phyloP scores from a whole-genome alignment of 2,797 vertebrate genomes.

The Diplodus sargus region DNA sequence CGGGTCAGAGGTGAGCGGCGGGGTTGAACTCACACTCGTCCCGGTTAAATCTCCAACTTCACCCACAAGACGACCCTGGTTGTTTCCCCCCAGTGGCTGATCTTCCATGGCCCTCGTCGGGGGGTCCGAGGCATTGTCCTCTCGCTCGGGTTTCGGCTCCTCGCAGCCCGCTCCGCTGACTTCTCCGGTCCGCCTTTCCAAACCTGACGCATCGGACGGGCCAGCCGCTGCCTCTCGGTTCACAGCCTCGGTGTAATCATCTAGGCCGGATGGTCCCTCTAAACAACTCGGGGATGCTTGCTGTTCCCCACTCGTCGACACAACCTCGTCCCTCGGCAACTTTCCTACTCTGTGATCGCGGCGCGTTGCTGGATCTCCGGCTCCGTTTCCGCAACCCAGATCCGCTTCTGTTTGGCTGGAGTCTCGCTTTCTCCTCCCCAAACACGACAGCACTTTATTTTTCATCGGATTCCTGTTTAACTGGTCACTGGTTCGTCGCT shows the following conservation, averaged over 20 bases:
- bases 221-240: slow-evolving; percentile 41
- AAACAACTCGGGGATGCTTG: slow-evolving; percentile 31
- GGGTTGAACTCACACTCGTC: slow-evolving; percentile 22
- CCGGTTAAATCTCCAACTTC: slow-evolving; percentile 14
- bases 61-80: slow-evolving; percentile 35
- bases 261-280: slow-evolving; percentile 37
- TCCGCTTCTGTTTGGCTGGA: slow-evolving; percentile 47
- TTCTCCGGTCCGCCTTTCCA: slow-evolving; percentile 57
- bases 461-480: slow-evolving; percentile 76
- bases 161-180: slow-evolving; percentile 57
- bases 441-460: slow-evolving; percentile 77
- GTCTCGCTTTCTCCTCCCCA: slow-evolving; percentile 75
- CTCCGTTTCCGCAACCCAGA: slow-evolving; percentile 43
- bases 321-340: slow-evolving; percentile 69
- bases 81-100: slow-evolving; percentile 62
- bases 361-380: slow-evolving; percentile 54
- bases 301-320: slow-evolving; percentile 45
- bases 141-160: slow-evolving; percentile 55
- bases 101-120: slow-evolving; percentile 82
- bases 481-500: slow-evolving; percentile 48
- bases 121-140: slow-evolving; percentile 81
- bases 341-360: slow-evolving; percentile 71
- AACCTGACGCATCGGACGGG: slow-evolving; percentile 66
- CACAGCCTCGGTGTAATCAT: slow-evolving; percentile 27
- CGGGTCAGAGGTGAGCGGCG: slow-evolving; percentile 39